Evolutionary conservation across 2,113 vertebrate genomes (phyloP).

Genomic region (Indri indri): DNA sequence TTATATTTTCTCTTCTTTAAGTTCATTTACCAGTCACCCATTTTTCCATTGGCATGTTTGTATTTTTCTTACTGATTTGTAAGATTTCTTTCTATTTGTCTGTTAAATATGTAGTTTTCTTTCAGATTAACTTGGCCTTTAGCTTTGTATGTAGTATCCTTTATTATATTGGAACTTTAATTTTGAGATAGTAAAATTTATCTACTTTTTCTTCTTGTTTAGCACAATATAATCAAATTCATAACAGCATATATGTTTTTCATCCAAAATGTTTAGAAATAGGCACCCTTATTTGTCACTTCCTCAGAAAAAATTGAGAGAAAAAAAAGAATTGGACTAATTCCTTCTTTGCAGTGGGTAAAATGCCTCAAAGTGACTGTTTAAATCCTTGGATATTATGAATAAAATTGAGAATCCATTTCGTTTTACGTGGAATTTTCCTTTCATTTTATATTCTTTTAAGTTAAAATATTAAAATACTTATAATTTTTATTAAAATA

Average conservation of each 20-base stretch:
- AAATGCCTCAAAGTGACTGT: neutral
- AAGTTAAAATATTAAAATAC: neutral
- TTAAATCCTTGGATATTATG: neutral
- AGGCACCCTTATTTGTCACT: neutral
- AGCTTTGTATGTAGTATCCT: neutral
- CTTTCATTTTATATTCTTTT: neutral
- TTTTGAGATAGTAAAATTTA: neutral
- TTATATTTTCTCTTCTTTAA: neutral
- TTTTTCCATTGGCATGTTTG: neutral
- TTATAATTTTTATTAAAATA: constrained; percentile 33
- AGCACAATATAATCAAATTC: constrained; percentile 6
- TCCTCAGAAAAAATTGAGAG: constrained; percentile 19
- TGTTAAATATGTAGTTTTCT: neutral
- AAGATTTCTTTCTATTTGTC: neutral
- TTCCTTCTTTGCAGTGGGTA: neutral
- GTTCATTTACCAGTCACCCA: neutral
- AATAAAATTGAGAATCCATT: neutral
- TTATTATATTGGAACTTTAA: neutral
- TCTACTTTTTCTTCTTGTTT: neutral
- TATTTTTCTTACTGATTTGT: neutral
- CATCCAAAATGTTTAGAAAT: neutral
- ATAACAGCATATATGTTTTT: neutral
- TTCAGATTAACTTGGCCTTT: neutral
- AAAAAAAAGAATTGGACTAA: neutral
- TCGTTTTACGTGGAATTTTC: neutral